Evolutionary conservation across 1,140 invertebrate genomes (phyloP).

Genomic region (Nephila pilipes): DNA sequence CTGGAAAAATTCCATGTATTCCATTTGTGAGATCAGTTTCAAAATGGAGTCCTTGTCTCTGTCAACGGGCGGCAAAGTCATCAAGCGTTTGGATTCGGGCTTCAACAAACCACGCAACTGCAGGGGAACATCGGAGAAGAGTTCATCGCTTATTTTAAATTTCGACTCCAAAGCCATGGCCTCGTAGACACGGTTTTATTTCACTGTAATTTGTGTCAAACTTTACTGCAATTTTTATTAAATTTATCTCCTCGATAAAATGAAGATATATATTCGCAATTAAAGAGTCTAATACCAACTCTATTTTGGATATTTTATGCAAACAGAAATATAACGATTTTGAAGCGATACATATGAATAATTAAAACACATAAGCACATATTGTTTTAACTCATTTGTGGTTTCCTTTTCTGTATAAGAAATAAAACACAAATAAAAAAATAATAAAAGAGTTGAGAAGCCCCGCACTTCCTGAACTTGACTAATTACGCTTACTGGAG

Average conservation of each 20-base stretch:
- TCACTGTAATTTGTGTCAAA: no score
- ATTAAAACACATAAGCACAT: no score
- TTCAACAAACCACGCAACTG: neutral
- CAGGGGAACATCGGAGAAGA: neutral
- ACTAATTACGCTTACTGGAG: neutral
- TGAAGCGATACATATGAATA: no score
- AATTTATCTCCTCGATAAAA: no score
- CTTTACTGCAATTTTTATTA: no score
- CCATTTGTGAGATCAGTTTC: constrained; percentile 4
- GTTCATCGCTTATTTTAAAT: constrained; percentile 12
- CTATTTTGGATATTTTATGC: no score
- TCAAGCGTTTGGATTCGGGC: constrained; percentile 28
- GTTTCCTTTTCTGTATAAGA: neutral
- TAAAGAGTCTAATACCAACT: no score
- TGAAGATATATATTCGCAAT: no score
- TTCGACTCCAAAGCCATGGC: neutral
- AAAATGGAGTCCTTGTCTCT: neutral
- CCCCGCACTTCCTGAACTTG: neutral
- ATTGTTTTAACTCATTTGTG: neutral
- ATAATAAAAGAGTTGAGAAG: neutral
- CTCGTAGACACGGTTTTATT: neutral
- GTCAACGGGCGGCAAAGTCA: neutral
- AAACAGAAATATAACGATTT: no score
- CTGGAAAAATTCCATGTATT: constrained; percentile 55
- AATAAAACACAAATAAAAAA: neutral